phyloP scores from a whole-genome alignment of 1,140 invertebrate species.

The Ectropis grisescens region DNA sequence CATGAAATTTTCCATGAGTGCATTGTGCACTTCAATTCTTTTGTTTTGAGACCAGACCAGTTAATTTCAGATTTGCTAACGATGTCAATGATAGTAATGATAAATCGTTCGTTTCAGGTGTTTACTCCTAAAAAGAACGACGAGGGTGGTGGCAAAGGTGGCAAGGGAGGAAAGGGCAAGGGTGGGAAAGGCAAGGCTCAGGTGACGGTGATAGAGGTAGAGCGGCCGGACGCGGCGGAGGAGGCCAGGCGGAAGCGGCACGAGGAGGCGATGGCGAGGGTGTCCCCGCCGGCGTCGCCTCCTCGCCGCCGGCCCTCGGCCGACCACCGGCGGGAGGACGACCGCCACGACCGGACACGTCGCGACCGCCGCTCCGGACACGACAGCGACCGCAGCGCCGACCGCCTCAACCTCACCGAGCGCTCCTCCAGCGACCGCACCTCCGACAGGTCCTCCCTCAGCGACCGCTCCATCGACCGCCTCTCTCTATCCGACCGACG shows the following conservation, averaged over 20 bases:
- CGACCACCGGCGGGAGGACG: conserved; percentile 23
- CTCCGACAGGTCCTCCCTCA: conserved; percentile 6
- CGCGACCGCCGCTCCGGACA: neutral
- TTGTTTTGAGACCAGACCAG: too few species aligned
- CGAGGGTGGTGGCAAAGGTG: conserved; percentile 74
- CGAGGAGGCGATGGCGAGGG: conserved; percentile 46
- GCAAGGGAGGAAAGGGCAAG: conserved; percentile 74
- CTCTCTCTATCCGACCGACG: conserved; percentile 9
- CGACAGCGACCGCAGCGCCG: conserved; percentile 12
- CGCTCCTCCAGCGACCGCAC: conserved; percentile 22
- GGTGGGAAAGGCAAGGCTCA: conserved; percentile 75
- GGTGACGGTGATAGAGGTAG: conserved; percentile 69
- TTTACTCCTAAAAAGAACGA: conserved; percentile 66
- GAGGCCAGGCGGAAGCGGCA: conserved; percentile 37
- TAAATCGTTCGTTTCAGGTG: conserved; percentile 25
- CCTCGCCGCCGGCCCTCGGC: conserved; percentile 16
- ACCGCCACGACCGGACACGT: conserved; percentile 3
- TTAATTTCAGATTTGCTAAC: too few species aligned
- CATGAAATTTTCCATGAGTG: too few species aligned
- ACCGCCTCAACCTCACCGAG: conserved; percentile 28
- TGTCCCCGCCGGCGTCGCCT: conserved; percentile 40
- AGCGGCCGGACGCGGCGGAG: conserved; percentile 32
- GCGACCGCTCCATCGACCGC: conserved; percentile 3
- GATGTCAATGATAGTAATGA: too few species aligned
- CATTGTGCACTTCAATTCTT: too few species aligned